These are phyloP conservation scores for Acrocephalus arundinaceus DNA, from an alignment of 2,113 vertebrate species.

Conservation along the genomic window DNA sequence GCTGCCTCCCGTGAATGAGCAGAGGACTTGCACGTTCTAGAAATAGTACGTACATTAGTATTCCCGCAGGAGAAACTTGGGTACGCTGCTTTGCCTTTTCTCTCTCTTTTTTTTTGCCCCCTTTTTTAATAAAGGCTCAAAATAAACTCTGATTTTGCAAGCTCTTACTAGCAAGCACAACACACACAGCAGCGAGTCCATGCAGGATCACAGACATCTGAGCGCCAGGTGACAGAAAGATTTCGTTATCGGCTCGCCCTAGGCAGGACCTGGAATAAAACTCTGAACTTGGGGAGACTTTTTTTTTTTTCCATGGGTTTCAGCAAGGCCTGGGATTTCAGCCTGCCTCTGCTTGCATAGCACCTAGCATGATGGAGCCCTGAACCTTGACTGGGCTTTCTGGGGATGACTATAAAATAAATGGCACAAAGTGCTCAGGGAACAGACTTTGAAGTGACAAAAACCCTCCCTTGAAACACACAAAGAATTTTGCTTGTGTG, in stretches of 20 bases:
- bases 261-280: conserved; percentile 25
- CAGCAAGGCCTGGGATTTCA: conserved; percentile 8
- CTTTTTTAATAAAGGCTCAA: conserved; percentile 23
- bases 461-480: not conserved
- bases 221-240: conserved; percentile 23
- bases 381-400: not conserved
- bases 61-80: conserved; percentile 1
- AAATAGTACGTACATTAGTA: not conserved
- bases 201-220: conserved; percentile 18
- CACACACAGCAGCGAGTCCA: not conserved
- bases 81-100: not conserved
- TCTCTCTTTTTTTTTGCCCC: not conserved
- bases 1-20: conserved; percentile 31
- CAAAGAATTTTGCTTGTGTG: not conserved
- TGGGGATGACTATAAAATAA: not conserved
- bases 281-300: not conserved
- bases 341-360: conserved; percentile 19
- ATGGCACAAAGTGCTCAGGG: not conserved
- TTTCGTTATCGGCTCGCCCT: not conserved
- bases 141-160: not conserved
- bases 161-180: not conserved
- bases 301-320: not conserved
- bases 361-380: not conserved
- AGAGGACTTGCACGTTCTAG: conserved; percentile 20
- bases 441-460: not conserved